These are phyloP conservation scores for Diabrotica balteata DNA, from an alignment of 2,888 invertebrate species.

Conservation along the genomic window DNA sequence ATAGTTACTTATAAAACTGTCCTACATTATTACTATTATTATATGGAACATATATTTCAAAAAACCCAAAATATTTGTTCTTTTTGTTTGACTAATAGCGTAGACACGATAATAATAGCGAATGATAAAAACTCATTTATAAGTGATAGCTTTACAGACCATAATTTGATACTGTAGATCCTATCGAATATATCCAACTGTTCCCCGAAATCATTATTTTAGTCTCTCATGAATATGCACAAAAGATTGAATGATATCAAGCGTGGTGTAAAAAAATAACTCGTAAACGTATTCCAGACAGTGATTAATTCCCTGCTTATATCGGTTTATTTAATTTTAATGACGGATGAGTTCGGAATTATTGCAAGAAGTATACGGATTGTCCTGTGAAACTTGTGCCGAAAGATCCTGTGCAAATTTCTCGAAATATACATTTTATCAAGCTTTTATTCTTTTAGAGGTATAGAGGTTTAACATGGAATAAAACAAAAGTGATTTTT, in stretches of 20 bases:
- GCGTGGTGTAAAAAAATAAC: neutral
- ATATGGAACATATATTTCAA: no score
- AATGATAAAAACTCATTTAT: neutral
- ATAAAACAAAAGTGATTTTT: no score
- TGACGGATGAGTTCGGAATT: constrained; percentile 1
- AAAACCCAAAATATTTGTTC: no score
- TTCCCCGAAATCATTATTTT: constrained; percentile 19
- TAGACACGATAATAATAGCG: no score
- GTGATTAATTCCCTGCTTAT: constrained; percentile 1
- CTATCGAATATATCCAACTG: constrained; percentile 17
- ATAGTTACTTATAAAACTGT: no score
- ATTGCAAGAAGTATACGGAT: neutral
- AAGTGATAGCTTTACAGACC: neutral
- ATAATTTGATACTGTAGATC: constrained; percentile 2
- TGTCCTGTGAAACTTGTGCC: neutral
- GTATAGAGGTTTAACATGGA: no score
- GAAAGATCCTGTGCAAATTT: neutral
- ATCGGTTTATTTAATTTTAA: constrained; percentile 1
- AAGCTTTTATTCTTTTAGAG: no score
- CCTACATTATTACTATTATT: no score
- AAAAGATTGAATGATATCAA: constrained; percentile 2
- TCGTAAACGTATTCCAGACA: constrained; percentile 1
- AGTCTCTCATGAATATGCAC: constrained; percentile 14
- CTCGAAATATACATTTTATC: no score
- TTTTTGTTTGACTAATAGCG: no score